phyloP scores from a whole-genome alignment of 2,888 invertebrate genomes.

The Lithophane socia region DNA sequence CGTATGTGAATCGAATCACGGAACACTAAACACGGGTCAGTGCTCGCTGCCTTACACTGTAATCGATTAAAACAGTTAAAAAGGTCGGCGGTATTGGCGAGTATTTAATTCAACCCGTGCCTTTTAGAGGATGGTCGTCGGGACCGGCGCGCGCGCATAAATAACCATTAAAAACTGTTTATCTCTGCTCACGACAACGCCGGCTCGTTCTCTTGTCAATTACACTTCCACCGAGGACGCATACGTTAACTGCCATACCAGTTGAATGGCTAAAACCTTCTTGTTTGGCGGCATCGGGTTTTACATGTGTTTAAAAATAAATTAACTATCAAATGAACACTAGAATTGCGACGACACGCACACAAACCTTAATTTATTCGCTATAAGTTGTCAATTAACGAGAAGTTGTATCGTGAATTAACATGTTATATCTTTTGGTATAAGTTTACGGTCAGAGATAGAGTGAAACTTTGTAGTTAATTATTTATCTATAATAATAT shows the following conservation, averaged over 20 bases:
- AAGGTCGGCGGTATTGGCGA: constrained; percentile 66
- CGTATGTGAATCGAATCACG: constrained; percentile 38
- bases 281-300: constrained; percentile 61
- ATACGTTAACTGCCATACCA: constrained; percentile 68
- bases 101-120: constrained; percentile 70
- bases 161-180: constrained; percentile 85
- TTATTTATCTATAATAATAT: constrained; percentile 27
- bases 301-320: constrained; percentile 70
- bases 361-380: constrained; percentile 59
- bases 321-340: constrained; percentile 68
- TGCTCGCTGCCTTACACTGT: constrained; percentile 54
- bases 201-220: constrained; percentile 85
- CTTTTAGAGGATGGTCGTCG: constrained; percentile 70
- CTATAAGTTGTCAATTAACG: constrained; percentile 65
- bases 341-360: constrained; percentile 63
- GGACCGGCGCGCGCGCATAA: constrained; percentile 74
- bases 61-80: constrained; percentile 69
- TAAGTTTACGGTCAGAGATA: constrained; percentile 26
- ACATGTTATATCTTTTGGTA: constrained; percentile 43
- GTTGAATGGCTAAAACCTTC: constrained; percentile 67
- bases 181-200: constrained; percentile 80
- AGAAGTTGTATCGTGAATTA: constrained; percentile 44
- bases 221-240: constrained; percentile 73
- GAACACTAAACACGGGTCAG: constrained; percentile 55
- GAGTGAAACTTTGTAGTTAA: constrained; percentile 19